phyloP scores from a whole-genome alignment of 2,113 vertebrate species.

The Macrotis lagotis region DNA sequence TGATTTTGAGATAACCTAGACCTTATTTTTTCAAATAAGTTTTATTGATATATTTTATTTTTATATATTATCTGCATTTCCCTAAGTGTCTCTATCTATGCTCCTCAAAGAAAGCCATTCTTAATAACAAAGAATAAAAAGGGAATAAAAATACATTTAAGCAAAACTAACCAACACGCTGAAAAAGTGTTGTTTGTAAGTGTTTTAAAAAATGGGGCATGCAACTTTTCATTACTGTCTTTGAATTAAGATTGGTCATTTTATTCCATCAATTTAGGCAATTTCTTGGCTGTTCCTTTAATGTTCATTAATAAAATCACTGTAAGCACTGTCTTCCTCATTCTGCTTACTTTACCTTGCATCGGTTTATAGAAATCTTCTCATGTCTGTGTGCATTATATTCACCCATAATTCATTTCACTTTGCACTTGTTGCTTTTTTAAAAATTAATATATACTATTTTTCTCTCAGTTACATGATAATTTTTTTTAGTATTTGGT shows the following conservation, averaged over 20 bases:
- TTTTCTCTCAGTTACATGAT: too few relatives aligned
- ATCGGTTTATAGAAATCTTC: background rate
- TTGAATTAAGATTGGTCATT: background rate
- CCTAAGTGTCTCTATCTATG: background rate
- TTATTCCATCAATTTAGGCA: background rate
- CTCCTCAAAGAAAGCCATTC: background rate
- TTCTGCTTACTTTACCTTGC: background rate
- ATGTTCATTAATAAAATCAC: background rate
- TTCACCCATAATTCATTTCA: too few relatives aligned
- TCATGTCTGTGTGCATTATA: too few relatives aligned
- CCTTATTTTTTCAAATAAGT: background rate
- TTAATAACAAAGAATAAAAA: background rate
- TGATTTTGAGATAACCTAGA: background rate
- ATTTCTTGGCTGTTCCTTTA: background rate
- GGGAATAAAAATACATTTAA: background rate
- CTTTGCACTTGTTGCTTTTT: too few relatives aligned
- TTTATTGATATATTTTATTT: background rate
- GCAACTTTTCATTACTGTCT: background rate
- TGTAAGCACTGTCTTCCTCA: background rate
- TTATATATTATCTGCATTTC: background rate
- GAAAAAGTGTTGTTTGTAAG: background rate
- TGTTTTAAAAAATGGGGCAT: background rate
- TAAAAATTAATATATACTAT: too few relatives aligned
- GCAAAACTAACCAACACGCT: background rate
- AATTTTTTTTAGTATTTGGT: too few relatives aligned